phyloP scores from a whole-genome alignment of 2,888 invertebrate species.

The Tanypteryx hageni region DNA sequence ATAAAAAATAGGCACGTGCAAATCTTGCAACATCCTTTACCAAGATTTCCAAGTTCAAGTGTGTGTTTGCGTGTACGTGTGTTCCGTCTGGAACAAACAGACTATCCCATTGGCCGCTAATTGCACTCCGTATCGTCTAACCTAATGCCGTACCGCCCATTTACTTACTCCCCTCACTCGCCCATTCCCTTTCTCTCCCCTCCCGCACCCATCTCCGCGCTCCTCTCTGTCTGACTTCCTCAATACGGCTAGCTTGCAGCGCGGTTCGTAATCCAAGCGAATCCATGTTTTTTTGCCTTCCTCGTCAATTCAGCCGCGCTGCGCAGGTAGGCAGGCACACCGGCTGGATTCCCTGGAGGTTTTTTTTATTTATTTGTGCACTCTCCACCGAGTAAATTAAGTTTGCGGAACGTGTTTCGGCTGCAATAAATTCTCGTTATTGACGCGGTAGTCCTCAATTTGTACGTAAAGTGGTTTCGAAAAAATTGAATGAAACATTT shows the following conservation, averaged over 20 bases:
- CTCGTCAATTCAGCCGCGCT: not conserved
- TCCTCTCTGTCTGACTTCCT: not conserved
- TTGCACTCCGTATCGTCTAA: not conserved
- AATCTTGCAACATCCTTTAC: not conserved
- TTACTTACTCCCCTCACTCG: not conserved
- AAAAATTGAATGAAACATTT: conserved; percentile 25
- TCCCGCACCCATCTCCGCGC: not conserved
- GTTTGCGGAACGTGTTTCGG: not conserved
- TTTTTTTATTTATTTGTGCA: not conserved
- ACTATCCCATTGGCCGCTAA: no score
- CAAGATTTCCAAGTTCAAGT: not conserved
- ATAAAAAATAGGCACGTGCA: no score
- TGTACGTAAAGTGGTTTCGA: not conserved
- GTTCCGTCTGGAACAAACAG: no score
- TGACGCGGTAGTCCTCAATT: not conserved
- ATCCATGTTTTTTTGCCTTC: not conserved
- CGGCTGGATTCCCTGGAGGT: not conserved
- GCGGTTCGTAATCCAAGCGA: not conserved
- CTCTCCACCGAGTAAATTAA: conserved; percentile 13
- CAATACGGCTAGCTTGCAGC: not conserved
- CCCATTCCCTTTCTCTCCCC: not conserved
- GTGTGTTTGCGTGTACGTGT: not conserved
- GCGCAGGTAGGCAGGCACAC: not conserved
- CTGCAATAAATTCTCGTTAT: conserved; percentile 32
- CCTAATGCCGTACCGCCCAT: not conserved